Conservation (phyloP, 2,888 invertebrate genomes). For the Sphecodes monilicornis region DNA sequence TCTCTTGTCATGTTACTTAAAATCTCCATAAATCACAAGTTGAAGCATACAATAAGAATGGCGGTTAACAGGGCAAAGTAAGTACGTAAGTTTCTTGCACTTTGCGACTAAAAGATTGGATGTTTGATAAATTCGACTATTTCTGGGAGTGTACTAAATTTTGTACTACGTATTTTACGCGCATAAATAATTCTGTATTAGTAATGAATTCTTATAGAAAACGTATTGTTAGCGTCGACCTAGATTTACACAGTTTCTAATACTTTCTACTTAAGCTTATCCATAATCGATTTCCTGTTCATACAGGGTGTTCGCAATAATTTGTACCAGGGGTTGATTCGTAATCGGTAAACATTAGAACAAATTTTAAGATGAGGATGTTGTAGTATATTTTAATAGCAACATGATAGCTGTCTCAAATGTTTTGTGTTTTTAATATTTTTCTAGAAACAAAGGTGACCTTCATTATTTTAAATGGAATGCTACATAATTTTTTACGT, state of each 20-base stretch:
- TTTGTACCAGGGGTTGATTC: no score
- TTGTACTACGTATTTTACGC: neutral
- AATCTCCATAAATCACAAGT: neutral
- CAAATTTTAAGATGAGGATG: no score
- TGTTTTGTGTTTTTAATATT: no score
- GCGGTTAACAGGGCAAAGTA: conserved; percentile 2
- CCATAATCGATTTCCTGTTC: no score
- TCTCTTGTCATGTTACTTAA: neutral
- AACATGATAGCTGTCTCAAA: no score
- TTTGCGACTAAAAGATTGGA: neutral
- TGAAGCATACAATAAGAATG: neutral
- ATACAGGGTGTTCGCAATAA: no score
- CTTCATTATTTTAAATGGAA: no score
- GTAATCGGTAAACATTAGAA: no score
- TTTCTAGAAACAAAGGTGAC: no score
- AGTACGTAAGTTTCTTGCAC: neutral
- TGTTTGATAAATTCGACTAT: neutral
- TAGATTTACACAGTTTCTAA: neutral
- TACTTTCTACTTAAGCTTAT: no score
- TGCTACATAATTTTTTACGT: no score
- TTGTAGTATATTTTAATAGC: no score
- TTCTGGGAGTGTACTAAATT: neutral
- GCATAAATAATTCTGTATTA: neutral
- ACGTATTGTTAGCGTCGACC: neutral
- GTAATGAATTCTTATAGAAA: neutral